Conservation (phyloP, 2,113 vertebrate species). For the Strix aluco region DNA sequence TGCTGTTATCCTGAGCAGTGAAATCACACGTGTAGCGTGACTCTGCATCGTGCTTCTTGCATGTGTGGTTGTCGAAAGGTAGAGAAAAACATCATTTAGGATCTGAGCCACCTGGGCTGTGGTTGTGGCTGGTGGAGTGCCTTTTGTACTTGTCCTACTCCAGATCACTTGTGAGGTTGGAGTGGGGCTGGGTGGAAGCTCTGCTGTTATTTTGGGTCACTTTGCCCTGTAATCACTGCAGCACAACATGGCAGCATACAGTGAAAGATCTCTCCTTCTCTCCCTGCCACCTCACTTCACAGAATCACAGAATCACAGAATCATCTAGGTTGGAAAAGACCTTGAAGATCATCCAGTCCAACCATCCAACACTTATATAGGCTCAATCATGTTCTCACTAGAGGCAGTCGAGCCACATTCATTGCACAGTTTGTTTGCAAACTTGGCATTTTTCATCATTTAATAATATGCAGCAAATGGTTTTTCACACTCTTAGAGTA, state of each 20-base stretch:
- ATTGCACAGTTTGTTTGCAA: neutral
- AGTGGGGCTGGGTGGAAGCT: neutral
- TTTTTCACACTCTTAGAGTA: slow-evolving; percentile 10
- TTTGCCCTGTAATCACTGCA: neutral
- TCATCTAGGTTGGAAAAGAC: no score
- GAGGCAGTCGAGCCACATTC: neutral
- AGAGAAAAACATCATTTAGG: neutral
- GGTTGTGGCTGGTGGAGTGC: neutral
- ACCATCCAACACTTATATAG: neutral
- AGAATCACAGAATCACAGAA: no score
- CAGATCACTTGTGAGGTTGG: neutral
- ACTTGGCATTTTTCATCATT: slow-evolving; percentile 19
- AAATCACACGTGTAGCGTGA: no score
- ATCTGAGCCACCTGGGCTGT: neutral
- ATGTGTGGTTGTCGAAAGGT: rapidly evolving
- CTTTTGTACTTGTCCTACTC: no score
- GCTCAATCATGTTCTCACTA: neutral
- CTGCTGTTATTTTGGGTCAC: neutral
- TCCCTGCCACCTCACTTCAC: neutral
- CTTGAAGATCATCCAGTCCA: no score
- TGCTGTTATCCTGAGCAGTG: neutral
- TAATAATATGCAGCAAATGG: slow-evolving; percentile 6
- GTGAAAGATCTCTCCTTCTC: neutral
- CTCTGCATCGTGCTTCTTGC: neutral
- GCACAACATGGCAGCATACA: neutral